phyloP scores from a whole-genome alignment of 2,113 vertebrate species.

The Cinclus cinclus region DNA sequence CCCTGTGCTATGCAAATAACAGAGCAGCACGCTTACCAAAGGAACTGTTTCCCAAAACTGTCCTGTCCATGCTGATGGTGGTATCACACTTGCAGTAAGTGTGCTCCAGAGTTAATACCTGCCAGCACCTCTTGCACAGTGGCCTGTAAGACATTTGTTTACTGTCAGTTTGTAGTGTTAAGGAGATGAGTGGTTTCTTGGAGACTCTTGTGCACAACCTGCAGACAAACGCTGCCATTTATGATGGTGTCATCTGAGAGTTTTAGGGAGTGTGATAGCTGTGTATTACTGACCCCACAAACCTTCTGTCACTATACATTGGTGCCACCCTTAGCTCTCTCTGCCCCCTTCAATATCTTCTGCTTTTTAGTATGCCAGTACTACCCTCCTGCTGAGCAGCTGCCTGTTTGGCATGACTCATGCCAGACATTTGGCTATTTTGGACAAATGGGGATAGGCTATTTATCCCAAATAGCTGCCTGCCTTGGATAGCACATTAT shows the following conservation, averaged over 20 bases:
- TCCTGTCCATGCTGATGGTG: rapidly evolving
- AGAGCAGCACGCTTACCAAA: neutral
- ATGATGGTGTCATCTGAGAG: rapidly evolving
- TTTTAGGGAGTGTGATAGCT: neutral
- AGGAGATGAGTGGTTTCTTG: neutral
- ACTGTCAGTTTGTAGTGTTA: neutral
- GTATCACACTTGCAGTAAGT: rapidly evolving
- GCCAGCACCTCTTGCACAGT: neutral
- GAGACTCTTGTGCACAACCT: neutral
- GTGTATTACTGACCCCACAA: neutral
- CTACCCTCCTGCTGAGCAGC: neutral
- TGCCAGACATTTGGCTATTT: constrained; percentile 57
- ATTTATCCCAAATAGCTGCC: constrained; percentile 54
- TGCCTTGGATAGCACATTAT: constrained; percentile 43
- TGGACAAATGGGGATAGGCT: constrained; percentile 47
- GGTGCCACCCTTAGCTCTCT: constrained; percentile 27
- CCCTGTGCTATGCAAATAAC: neutral
- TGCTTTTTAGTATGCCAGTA: constrained; percentile 23
- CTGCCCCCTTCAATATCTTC: neutral
- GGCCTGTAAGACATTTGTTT: neutral
- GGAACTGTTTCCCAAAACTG: neutral
- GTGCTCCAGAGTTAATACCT: neutral
- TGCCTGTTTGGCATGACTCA: constrained; percentile 27
- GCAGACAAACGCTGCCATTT: neutral
- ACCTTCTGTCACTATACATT: neutral